Conservation (phyloP, 1,140 invertebrate species). For the Cotesia typhae region DNA sequence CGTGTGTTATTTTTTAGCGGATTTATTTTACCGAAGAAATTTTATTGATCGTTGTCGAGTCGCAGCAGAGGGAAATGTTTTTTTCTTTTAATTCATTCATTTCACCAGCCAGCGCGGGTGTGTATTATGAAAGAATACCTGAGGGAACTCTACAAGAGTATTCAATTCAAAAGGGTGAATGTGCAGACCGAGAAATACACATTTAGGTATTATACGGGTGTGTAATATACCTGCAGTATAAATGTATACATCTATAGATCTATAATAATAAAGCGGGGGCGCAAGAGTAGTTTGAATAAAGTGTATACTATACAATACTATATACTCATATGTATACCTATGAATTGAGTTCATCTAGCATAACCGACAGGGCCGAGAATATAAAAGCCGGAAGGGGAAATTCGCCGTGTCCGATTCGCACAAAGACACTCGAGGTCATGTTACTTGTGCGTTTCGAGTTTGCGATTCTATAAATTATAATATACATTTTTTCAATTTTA, state of each 20-base stretch:
- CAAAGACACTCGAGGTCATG: conserved; percentile 18
- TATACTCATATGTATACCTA: not conserved
- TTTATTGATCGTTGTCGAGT: conserved; percentile 4
- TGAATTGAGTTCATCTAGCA: conserved; percentile 26
- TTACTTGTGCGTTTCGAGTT: conserved; percentile 1
- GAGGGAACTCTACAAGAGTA: conserved; percentile 13
- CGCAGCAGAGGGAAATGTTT: not conserved
- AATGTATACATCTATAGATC: too few relatives aligned
- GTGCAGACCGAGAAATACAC: not conserved
- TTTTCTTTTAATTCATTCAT: conserved; percentile 17
- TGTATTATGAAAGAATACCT: conserved; percentile 15
- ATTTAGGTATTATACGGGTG: not conserved
- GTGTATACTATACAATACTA: not conserved
- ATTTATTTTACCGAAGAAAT: not conserved
- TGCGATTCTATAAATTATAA: not conserved
- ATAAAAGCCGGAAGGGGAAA: conserved; percentile 28
- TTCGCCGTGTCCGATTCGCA: conserved; percentile 22
- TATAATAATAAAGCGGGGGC: not conserved
- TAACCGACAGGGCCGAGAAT: conserved; percentile 17
- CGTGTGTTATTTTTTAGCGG: not conserved
- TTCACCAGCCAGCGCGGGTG: not conserved
- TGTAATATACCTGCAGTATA: conserved; percentile 2
- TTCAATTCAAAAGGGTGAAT: conserved; percentile 21
- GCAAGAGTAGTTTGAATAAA: conserved; percentile 8
- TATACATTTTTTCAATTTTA: not conserved